Conservation (phyloP, 2,113 vertebrate species). For the Mustela nigripes region DNA sequence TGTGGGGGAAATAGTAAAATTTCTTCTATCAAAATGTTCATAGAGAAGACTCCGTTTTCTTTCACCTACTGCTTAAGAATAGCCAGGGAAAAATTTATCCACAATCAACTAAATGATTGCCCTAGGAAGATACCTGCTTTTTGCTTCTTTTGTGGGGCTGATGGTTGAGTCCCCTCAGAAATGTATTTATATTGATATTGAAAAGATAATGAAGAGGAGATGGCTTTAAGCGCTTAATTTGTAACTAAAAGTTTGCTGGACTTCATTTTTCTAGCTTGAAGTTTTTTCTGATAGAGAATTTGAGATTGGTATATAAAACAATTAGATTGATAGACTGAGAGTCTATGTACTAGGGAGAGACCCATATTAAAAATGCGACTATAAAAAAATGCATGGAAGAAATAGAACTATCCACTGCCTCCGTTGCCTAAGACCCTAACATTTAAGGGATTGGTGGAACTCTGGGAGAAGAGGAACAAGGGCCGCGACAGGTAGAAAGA, state of each 20-base stretch:
- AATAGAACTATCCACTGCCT: not conserved
- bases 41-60: not conserved
- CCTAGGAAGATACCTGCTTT: not conserved
- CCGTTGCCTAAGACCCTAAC: not conserved
- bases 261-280: slow-evolving; percentile 15
- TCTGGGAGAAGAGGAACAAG: not conserved
- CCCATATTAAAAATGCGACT: not conserved
- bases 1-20: not conserved
- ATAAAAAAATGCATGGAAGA: not conserved
- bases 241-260: not conserved
- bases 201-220: slow-evolving; percentile 24
- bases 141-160: not conserved
- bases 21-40: not conserved
- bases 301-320: not conserved
- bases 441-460: not conserved
- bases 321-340: not conserved
- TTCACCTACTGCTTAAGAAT: not conserved
- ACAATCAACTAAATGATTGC: slow-evolving; percentile 27
- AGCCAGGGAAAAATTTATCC: not conserved
- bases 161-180: not conserved
- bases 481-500: not conserved
- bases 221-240: not conserved
- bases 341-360: not conserved
- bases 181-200: not conserved
- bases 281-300: not conserved